Evolutionary conservation across 2,888 invertebrate genomes (phyloP), one percentile per base, ranked within the genome.

Genomic region (Linnaemya tessellans): DNA sequence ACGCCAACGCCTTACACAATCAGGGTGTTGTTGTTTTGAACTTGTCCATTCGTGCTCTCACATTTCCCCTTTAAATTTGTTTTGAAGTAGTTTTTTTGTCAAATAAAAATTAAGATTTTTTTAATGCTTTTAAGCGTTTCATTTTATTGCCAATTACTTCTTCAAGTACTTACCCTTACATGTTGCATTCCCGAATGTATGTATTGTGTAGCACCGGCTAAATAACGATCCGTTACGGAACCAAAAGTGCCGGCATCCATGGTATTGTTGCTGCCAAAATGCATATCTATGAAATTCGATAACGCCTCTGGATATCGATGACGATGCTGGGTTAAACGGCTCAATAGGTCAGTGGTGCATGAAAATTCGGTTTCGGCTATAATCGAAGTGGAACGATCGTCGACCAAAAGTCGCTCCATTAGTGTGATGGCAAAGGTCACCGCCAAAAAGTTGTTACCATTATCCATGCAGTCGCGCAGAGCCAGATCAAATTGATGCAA

Each of bases 131-230:
- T n/a, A n/a, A n/a, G n/a, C n/a, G 0, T 60, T 35, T 30, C 8
- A 2, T 58, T n/a, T 25, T 30, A 35, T n/a, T 20, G 1, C n/a
- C n/a, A 51, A 51, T 1, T 20, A 18, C 2, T 25, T 62, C 58
- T 30, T 60, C 30, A 18, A 46, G 60, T 51, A 93, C 94, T 94
- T 92, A 96, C 96, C 92, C 96, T 93, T 68, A 95, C 96, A 94
- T 97, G 97, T 88, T 96, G 94, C 91, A 98, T 97, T 84, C 98
- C 98, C 74, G 98, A 96, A 92, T 98, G 98, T 90, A 98, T 98
- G 91, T 98, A 98, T 30, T 97, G 96, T 4, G 96, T 96, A 1
- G 97, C 96, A 22, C 97, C 97, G 22, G 95, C 94, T 0, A 96
- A 94, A 18, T 96, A 95, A 86, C 97, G 94, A 88, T 98, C 98